Base-by-base conservation (phyloP, 2,797 vertebrate genomes). In the Gobio occitaniae region DNA sequence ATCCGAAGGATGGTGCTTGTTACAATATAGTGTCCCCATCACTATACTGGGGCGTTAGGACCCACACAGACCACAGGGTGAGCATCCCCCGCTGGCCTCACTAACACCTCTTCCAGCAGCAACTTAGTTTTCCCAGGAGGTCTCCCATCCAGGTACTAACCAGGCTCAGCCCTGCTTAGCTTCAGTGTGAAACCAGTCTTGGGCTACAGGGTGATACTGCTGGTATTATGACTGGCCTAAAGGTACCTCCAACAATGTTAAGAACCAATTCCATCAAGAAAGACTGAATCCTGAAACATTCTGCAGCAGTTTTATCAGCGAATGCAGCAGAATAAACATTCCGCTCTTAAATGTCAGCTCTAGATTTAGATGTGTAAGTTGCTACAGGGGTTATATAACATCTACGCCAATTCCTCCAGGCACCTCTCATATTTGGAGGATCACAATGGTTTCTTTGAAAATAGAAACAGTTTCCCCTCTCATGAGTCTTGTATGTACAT, bases 281-380 rank as follows among this genome's bases (percentile, higher is more conserved):
- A 56, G 32, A 78, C 25, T 47, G 16, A 56, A 25, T 50, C 65
- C 25, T 61, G 1, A 78, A 25, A 70, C 17, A 44, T 29, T 54
- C 41, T 71, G 41, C 21, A 29, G 10, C 65, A 79, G 17, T 6
- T 32, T 32, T 76, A 50, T 80, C 61, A 76, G 52, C 52, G 77
- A 84, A 80, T 79, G 56, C 54, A 78, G 47, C 50, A 72, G 48
- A 88, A 89, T 86, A 52, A 86, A 80, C 78, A 87, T 82, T 72
- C 63, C 71, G 79, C 65, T 82, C 59, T 84, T 84, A 83, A 89
- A 88, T 89, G 83, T 84, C 83, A 86, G 56, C 21, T 48, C 80
- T 68, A 68, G 76, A 82, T 88, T 86, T 83, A 88, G 47, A 41
- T 80, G 41, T 82, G 68, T 70, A 74, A 36, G 48, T 75, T 89